Evolutionary conservation across 2,888 invertebrate species (phyloP).

Genomic region (Himalopsyche anomala): DNA sequence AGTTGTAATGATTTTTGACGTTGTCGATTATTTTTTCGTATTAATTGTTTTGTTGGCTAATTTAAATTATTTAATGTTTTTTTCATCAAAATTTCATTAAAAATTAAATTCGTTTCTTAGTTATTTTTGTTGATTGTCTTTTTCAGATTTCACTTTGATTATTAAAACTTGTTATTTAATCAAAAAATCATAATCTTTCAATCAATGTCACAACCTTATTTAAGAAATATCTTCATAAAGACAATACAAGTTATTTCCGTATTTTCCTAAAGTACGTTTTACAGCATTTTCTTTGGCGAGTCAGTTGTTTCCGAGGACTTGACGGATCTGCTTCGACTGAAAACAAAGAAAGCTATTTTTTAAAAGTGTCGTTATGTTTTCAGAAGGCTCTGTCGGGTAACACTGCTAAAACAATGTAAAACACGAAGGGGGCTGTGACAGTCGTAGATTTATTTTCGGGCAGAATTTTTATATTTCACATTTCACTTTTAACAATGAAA

Average conservation of each 20-base stretch:
- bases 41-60: too few relatives aligned
- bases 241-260: neutral
- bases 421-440: slow-evolving; percentile 6
- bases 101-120: too few relatives aligned
- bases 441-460: slow-evolving; percentile 11
- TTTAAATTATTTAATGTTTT: too few relatives aligned
- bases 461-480: slow-evolving; percentile 10
- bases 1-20: too few relatives aligned
- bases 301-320: neutral
- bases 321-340: slow-evolving; percentile 30
- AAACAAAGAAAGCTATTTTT: slow-evolving; percentile 32
- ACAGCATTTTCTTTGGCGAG: neutral
- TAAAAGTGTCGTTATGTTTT: slow-evolving; percentile 34
- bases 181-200: too few relatives aligned
- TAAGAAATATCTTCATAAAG: too few relatives aligned
- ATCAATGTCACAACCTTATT: too few relatives aligned
- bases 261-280: neutral
- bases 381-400: neutral
- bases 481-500: slow-evolving; percentile 16
- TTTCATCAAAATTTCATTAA: too few relatives aligned
- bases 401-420: slow-evolving; percentile 6
- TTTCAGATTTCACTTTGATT: too few relatives aligned
- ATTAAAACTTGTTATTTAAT: too few relatives aligned
- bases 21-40: too few relatives aligned
- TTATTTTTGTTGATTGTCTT: too few relatives aligned